A percentile compares a stretch with the other conserved stretches of the same genome.
These are phyloP conservation scores for Cantharis rustica DNA, from an alignment of 2,888 invertebrate species.

Conservation along the genomic window DNA sequence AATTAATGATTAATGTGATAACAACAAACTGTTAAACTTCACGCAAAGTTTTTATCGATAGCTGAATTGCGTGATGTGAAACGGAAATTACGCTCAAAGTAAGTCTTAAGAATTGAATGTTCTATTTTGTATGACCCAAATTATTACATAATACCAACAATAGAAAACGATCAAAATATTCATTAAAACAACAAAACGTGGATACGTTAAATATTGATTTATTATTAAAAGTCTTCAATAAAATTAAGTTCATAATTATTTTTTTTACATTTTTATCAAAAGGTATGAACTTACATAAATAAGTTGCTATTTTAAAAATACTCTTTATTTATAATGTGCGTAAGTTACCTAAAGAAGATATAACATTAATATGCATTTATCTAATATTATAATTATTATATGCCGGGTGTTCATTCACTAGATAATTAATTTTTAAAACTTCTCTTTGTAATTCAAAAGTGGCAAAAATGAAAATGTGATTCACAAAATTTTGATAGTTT, in stretches of 20 bases:
- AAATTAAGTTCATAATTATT: background rate
- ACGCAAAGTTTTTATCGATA: slow-evolving; percentile 22
- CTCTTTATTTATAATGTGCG: background rate
- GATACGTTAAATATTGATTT: background rate
- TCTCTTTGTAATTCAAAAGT: background rate
- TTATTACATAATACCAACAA: background rate
- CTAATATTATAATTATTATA: background rate
- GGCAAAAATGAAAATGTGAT: too few relatives aligned
- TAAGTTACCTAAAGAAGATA: background rate
- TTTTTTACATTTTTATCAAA: background rate
- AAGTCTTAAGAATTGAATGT: slow-evolving; percentile 13
- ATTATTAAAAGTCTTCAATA: background rate
- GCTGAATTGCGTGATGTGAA: slow-evolving; percentile 17
- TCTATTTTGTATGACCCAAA: slow-evolving; percentile 17
- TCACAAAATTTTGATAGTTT: too few relatives aligned
- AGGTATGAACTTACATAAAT: background rate
- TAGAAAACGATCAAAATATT: background rate
- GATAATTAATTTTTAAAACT: background rate
- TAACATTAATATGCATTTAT: background rate
- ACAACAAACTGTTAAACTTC: slow-evolving; percentile 17
- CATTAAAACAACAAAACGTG: background rate
- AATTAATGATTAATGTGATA: slow-evolving; percentile 12
- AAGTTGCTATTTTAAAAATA: background rate
- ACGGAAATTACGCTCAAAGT: slow-evolving; percentile 19
- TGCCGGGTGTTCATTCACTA: background rate